A percentile compares a stretch with the other conserved stretches of the same genome.
Evolutionary conservation across 1,140 invertebrate genomes (phyloP).

Genomic region (Heliothis subflexa): DNA sequence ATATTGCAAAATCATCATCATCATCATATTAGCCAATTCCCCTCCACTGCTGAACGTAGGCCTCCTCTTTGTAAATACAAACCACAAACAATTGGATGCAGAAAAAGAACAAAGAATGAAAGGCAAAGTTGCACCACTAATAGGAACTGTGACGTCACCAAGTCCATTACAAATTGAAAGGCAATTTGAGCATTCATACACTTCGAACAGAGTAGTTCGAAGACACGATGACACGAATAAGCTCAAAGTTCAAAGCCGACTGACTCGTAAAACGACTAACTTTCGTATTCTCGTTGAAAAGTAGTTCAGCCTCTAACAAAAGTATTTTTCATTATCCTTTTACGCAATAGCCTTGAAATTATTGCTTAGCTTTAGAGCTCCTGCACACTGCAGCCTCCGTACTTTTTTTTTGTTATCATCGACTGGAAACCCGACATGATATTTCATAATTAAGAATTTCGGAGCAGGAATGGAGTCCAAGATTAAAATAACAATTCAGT

Average conservation of each 20-base stretch:
- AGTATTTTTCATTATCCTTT: too few relatives aligned
- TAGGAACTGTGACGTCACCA: background rate
- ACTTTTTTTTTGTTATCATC: too few relatives aligned
- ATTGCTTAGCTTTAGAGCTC: too few relatives aligned
- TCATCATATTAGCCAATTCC: too few relatives aligned
- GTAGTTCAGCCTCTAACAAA: background rate
- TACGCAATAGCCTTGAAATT: too few relatives aligned
- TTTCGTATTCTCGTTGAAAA: background rate
- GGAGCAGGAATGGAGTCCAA: too few relatives aligned
- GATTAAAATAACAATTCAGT: too few relatives aligned
- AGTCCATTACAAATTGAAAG: conserved; percentile 6
- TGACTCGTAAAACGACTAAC: background rate
- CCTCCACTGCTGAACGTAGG: too few relatives aligned
- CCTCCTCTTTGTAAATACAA: background rate
- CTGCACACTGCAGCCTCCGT: too few relatives aligned
- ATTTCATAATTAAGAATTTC: too few relatives aligned
- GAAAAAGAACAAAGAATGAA: background rate
- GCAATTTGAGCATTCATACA: conserved; percentile 6
- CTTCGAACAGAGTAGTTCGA: background rate
- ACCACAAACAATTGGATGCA: background rate
- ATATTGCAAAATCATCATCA: too few relatives aligned
- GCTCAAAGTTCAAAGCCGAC: background rate
- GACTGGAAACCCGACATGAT: too few relatives aligned
- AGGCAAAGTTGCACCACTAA: background rate
- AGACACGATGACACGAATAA: conserved; percentile 1